Base-by-base conservation (phyloP, 2,888 invertebrate species). In the Sphaeridia pumilis region DNA sequence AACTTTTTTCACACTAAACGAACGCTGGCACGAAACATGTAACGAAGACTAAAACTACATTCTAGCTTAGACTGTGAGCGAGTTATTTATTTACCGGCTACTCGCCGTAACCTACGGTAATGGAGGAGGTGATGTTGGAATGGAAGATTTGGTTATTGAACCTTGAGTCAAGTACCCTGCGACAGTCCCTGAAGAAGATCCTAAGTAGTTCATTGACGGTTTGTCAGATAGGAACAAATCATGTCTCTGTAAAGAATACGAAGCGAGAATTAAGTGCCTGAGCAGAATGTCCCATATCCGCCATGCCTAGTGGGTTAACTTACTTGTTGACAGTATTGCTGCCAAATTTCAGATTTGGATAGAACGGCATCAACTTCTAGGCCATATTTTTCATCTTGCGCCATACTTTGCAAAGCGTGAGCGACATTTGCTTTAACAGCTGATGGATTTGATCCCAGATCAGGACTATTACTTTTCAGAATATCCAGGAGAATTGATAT, bases 131-230 rank as follows among this genome's bases (percentile, higher is more conserved):
- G 83, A 84, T 64, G 79, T 80, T 49, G 88, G 84, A 69, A 87
- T 80, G 68, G 77, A 80, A 45, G 62, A 59, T 56, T 64, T 64
- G 67, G 78, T 74, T 64, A 81, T 78, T 26, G 83, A 83, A 38
- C 90, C 89, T 69, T 92, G 87, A 0, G 93, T 93, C 67, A 95
- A 76, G 74, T 94, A 95, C 42, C 94, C 94, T 54, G 93, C 93
- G 12, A 87, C 81, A 58, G 81, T 81, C 52, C 81, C 81, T 77
- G 58, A 38, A 62, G 66, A 66, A 64, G 66, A 66, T 60, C 87
- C 82, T 48, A 90, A 76, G 69, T 85, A 87, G 61, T 88, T 87
- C 54, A 84, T 76, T 52, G 81, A 78, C 26, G 82, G 81, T 46
- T 84, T 77, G 65, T 82, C 83, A 1, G 86, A 81, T 66, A 97